A percentile compares a stretch with the other conserved stretches of the same genome.
Conservation (phyloP, 2,113 vertebrate species). For the Lasiurus cinereus region DNA sequence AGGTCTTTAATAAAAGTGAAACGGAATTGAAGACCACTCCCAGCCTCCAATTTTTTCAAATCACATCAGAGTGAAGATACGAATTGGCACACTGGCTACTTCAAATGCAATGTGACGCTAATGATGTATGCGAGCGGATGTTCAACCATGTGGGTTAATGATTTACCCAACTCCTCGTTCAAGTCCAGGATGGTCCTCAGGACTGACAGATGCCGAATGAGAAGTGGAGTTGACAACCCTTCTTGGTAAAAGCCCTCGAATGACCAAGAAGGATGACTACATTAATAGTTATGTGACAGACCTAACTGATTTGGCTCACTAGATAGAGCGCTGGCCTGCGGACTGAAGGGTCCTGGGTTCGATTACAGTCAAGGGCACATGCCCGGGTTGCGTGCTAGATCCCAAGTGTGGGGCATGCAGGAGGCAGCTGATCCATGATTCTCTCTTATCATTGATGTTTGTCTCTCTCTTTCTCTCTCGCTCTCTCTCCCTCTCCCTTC, state of each 20-base stretch:
- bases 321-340: no score
- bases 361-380: no score
- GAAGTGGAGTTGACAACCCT: neutral
- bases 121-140: constrained; percentile 43
- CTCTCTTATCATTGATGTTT: no score
- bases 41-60: constrained; percentile 69
- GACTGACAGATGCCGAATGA: neutral
- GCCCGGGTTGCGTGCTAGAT: no score
- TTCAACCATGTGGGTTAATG: constrained; percentile 23
- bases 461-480: no score
- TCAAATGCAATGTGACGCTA: constrained; percentile 51
- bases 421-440: no score
- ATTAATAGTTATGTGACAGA: neutral
- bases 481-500: no score
- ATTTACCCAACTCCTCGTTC: neutral
- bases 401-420: no score
- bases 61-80: neutral
- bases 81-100: neutral
- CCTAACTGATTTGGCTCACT: no score
- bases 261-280: neutral
- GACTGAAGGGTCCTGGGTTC: no score
- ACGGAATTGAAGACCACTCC: constrained; percentile 64
- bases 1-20: constrained; percentile 31
- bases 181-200: neutral
- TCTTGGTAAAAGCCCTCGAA: neutral